Conservation (phyloP, 2,113 vertebrate genomes). For the Malurus melanocephalus region DNA sequence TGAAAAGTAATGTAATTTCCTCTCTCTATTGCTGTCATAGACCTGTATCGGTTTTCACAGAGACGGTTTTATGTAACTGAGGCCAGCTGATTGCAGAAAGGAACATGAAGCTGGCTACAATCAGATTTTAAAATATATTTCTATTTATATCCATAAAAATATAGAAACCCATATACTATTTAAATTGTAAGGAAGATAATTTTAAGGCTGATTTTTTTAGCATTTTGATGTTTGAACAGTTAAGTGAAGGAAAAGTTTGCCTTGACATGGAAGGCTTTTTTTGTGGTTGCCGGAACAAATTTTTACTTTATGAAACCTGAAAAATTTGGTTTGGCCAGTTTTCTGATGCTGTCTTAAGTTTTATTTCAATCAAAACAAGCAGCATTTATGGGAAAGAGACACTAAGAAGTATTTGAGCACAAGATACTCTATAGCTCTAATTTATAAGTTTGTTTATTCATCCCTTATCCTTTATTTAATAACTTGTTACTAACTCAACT, state of each 20-base stretch:
- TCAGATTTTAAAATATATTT: not conserved
- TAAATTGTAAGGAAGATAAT: not conserved
- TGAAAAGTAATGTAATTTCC: slow-evolving; percentile 1
- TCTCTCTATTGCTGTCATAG: not conserved
- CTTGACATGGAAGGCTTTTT: not conserved
- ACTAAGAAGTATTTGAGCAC: not conserved
- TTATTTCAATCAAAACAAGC: not conserved
- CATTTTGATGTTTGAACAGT: not conserved
- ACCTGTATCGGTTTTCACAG: not conserved
- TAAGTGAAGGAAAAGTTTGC: not conserved
- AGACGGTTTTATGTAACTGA: not conserved
- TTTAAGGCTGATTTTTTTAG: not conserved
- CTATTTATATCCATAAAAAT: not conserved
- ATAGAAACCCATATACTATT: not conserved
- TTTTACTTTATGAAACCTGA: not conserved
- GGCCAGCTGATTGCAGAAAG: not conserved
- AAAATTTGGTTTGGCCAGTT: not conserved
- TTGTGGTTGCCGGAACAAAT: not conserved
- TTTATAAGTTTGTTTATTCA: not conserved
- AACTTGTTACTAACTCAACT: not conserved
- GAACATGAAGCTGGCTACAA: not conserved
- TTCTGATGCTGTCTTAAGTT: not conserved
- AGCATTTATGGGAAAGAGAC: not conserved
- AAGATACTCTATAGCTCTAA: not conserved
- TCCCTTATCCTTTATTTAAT: not conserved